phyloP scores from a whole-genome alignment of 2,797 vertebrate species.

The Aeoliscus strigatus region DNA sequence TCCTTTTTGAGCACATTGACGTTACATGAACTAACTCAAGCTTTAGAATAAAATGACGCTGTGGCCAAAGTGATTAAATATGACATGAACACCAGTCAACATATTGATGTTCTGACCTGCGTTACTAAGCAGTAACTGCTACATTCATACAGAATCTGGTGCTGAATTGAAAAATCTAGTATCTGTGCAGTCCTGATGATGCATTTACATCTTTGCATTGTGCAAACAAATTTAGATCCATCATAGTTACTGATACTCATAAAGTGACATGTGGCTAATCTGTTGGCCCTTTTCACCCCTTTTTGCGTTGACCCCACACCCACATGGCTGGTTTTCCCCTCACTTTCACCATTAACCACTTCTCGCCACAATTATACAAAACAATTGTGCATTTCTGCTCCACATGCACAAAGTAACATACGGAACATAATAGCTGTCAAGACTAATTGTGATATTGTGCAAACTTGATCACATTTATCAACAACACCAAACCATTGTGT shows the following conservation, averaged over 20 bases:
- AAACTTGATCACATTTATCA: no score
- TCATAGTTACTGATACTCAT: slow-evolving; percentile 56
- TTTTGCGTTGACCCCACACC: slow-evolving; percentile 25
- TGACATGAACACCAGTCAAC: no score
- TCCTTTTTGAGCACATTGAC: no score
- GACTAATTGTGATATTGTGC: no score
- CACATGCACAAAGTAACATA: slow-evolving; percentile 7
- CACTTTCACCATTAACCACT: slow-evolving; percentile 15
- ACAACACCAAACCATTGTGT: no score
- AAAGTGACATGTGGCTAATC: slow-evolving; percentile 41
- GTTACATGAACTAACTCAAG: no score
- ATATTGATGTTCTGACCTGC: no score
- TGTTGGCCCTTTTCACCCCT: slow-evolving; percentile 26
- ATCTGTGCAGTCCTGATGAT: slow-evolving; percentile 11
- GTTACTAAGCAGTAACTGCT: no score
- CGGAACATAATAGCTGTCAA: not conserved
- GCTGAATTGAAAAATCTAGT: slow-evolving; percentile 2
- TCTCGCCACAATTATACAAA: slow-evolving; percentile 14
- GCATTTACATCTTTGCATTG: slow-evolving; percentile 16
- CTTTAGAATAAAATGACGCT: no score
- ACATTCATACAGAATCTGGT: slow-evolving; percentile 13
- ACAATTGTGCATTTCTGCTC: slow-evolving; percentile 7
- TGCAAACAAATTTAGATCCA: slow-evolving; percentile 28
- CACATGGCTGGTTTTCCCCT: slow-evolving; percentile 7
- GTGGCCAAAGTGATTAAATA: no score